Conservation (phyloP, 2,113 vertebrate genomes). For the Rhynchopsitta pachyrhyncha region DNA sequence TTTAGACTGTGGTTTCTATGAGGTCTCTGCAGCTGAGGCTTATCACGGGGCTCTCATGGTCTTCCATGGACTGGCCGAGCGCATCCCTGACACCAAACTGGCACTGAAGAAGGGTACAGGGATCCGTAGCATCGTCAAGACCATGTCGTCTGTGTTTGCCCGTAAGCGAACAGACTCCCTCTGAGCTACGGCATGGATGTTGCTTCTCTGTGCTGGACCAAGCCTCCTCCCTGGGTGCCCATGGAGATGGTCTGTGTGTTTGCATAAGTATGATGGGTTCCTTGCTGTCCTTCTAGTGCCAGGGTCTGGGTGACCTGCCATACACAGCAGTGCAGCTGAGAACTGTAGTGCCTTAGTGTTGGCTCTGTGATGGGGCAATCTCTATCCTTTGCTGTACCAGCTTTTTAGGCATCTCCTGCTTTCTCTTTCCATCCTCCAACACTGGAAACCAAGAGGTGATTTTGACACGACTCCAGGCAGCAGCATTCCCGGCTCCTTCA, state of each 20-base stretch:
- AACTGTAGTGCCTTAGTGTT: background rate
- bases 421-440: background rate
- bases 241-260: background rate
- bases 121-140: constrained; percentile 84
- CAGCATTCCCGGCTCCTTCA: background rate
- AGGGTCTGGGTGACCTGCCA: background rate
- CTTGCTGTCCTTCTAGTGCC: background rate
- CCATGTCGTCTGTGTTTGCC: constrained; percentile 82
- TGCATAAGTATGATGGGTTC: background rate
- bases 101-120: constrained; percentile 75
- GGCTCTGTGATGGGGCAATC: background rate
- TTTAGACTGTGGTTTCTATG: constrained; percentile 83
- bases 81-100: constrained; percentile 76
- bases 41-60: constrained; percentile 83
- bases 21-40: constrained; percentile 85
- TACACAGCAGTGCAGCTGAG: background rate
- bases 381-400: background rate
- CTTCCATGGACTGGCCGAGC: constrained; percentile 80
- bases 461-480: background rate
- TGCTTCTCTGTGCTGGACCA: background rate
- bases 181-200: background rate
- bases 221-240: background rate
- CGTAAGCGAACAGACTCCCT: constrained; percentile 84
- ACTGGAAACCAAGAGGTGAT: background rate
- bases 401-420: background rate